A percentile compares a stretch with the other conserved stretches of the same genome.
Evolutionary conservation across 1,140 invertebrate genomes (phyloP).

Genomic region (Neodiprion pinetum): DNA sequence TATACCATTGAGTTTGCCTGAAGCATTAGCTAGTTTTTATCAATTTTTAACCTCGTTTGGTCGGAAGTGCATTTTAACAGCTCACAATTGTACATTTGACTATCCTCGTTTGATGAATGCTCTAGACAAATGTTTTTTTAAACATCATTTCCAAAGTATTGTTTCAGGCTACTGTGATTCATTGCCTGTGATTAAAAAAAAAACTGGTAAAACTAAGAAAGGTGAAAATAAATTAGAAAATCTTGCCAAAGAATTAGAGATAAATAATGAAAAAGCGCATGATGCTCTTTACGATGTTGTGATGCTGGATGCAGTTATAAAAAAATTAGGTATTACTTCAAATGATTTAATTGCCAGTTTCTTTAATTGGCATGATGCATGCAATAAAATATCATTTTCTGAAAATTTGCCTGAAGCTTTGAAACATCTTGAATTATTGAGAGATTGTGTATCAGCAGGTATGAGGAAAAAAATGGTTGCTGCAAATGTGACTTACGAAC

Average conservation of each 20-base stretch:
- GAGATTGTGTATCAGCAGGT: constrained; percentile 17
- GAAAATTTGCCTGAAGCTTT: constrained; percentile 16
- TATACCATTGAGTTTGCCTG: not conserved
- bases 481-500: constrained; percentile 19
- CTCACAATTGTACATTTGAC: constrained; percentile 30
- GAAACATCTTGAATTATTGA: constrained; percentile 11
- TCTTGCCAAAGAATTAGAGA: constrained; percentile 10
- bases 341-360: constrained; percentile 10
- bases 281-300: constrained; percentile 22
- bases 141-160: constrained; percentile 19
- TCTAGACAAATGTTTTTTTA: constrained; percentile 24
- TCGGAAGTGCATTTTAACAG: constrained; percentile 25
- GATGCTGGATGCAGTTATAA: constrained; percentile 22
- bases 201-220: not conserved
- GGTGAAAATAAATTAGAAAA: constrained; percentile 24
- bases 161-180: constrained; percentile 17
- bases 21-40: constrained; percentile 24
- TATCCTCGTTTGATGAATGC: constrained; percentile 22
- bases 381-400: constrained; percentile 14
- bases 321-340: constrained; percentile 8
- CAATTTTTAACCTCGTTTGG: constrained; percentile 23
- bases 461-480: constrained; percentile 22
- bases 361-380: constrained; percentile 14
- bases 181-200: constrained; percentile 16
- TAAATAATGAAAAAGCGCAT: constrained; percentile 20